Conservation (phyloP, 2,888 invertebrate species). For the Aspidiotus rigidus region DNA sequence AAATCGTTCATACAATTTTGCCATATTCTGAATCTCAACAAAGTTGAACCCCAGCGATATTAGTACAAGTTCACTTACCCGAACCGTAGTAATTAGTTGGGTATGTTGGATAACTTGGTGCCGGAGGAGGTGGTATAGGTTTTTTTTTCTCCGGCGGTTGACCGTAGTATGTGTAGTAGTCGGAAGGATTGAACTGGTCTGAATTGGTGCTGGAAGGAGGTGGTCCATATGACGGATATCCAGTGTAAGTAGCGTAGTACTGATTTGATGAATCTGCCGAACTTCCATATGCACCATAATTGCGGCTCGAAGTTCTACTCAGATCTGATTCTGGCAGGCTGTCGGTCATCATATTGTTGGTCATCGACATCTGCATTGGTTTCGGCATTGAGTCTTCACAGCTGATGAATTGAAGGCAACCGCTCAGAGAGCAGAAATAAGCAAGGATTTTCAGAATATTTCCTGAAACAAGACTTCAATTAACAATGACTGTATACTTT, state of each 20-base stretch:
- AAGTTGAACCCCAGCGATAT: too few species aligned
- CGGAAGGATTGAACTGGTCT: background rate
- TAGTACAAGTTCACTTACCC: background rate
- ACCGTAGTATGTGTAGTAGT: background rate
- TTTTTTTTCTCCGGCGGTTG: background rate
- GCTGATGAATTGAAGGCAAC: too few species aligned
- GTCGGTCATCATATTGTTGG: too few species aligned
- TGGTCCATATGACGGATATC: conserved; percentile 21
- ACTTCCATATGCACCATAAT: background rate
- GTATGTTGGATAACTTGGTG: conserved; percentile 1
- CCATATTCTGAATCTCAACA: background rate
- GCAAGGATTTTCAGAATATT: too few species aligned
- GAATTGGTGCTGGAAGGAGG: background rate
- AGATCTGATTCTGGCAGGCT: too few species aligned
- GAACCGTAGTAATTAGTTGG: background rate
- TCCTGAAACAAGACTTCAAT: too few species aligned
- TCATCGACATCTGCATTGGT: too few species aligned
- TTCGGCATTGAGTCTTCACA: too few species aligned
- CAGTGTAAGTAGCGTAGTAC: conserved; percentile 21
- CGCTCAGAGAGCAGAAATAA: too few species aligned
- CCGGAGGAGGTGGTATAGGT: background rate
- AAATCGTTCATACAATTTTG: background rate
- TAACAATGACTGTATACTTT: too few species aligned
- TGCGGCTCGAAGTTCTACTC: background rate
- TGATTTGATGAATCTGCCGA: background rate